Conservation (phyloP, 2,113 vertebrate species). For the Paedocypris sp. region DNA sequence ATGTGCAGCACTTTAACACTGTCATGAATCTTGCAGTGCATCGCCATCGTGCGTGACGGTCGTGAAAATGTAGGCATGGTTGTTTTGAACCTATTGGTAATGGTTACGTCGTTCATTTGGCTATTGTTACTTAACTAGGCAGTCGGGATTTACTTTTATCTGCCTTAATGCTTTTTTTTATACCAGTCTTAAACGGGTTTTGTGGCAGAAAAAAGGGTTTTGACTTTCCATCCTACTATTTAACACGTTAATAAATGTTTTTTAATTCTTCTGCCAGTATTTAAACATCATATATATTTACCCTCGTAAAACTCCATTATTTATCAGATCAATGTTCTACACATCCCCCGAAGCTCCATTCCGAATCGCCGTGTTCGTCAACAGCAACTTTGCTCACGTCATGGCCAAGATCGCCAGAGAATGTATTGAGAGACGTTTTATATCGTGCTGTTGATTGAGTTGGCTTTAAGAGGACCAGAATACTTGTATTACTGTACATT, state of each 20-base stretch:
- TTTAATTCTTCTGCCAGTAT: not conserved
- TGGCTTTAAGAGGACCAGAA: not conserved
- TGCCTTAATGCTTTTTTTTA: constrained; percentile 25
- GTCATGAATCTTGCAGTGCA: not conserved
- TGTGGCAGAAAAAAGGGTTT: not conserved
- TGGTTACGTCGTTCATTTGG: constrained; percentile 1
- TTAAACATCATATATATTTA: not conserved
- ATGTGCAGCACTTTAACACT: not conserved
- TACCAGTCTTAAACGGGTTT: constrained; percentile 9
- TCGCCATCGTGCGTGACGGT: not conserved
- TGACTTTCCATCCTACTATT: not conserved
- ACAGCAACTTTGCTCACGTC: not conserved
- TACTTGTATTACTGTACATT: not conserved
- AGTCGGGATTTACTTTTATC: constrained; percentile 9
- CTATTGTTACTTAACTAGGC: constrained; percentile 18
- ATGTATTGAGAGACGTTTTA: not conserved
- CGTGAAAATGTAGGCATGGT: not conserved
- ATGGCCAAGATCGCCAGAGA: not conserved
- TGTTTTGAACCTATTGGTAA: not conserved
- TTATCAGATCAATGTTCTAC: constrained; percentile 27
- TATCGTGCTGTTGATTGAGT: not conserved
- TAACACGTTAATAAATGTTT: too few species aligned
- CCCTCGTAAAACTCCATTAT: not conserved
- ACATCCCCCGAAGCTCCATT: not conserved
- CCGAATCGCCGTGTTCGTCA: too few species aligned